phyloP scores from a whole-genome alignment of 2,113 vertebrate species.

The Spea bombifrons region DNA sequence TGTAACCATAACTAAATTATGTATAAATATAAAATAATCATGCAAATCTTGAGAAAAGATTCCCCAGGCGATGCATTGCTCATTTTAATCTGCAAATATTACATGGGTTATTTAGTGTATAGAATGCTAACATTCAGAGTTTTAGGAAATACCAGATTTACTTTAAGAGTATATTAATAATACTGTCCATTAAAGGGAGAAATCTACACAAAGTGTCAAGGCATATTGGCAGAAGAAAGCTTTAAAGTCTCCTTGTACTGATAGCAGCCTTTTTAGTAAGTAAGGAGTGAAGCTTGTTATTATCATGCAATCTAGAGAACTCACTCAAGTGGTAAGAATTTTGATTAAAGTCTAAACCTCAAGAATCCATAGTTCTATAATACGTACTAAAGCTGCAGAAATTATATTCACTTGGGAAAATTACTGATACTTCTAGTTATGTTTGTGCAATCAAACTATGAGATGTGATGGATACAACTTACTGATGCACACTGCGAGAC shows the following conservation, averaged over 20 bases:
- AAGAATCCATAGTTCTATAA: constrained; percentile 11
- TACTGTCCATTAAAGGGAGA: no score
- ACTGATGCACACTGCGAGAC: neutral
- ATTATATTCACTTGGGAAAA: constrained; percentile 15
- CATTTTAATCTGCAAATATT: no score
- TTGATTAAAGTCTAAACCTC: constrained; percentile 23
- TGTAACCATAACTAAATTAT: no score
- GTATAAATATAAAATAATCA: no score
- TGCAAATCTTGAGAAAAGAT: no score
- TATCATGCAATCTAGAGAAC: constrained; percentile 29
- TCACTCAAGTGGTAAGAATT: constrained; percentile 24
- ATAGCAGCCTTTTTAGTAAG: constrained; percentile 7
- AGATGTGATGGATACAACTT: neutral
- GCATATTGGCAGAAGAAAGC: neutral
- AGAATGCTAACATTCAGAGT: no score
- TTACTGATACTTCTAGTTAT: constrained; percentile 18
- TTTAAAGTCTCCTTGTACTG: neutral
- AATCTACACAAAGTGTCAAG: no score
- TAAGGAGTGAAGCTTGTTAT: constrained; percentile 5
- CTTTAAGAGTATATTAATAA: no score
- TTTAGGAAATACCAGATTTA: no score
- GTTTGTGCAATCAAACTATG: constrained; percentile 3
- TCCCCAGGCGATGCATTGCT: no score
- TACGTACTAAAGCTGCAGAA: constrained; percentile 16
- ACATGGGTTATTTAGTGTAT: no score